Conservation (phyloP, 2,888 invertebrate species). For the Megastigmus dorsalis region DNA sequence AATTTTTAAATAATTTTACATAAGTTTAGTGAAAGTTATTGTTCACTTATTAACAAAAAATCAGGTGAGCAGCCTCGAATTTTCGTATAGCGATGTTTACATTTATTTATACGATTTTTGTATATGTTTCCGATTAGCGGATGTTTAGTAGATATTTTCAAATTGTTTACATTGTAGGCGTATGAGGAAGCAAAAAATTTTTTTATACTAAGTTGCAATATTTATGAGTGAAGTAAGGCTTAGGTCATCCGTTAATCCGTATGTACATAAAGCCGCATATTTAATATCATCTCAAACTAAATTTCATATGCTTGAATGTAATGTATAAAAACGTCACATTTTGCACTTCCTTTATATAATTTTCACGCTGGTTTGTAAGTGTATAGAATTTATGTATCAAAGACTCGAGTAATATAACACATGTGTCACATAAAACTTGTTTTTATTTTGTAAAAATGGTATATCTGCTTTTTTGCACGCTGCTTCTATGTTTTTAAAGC, state of each 20-base stretch:
- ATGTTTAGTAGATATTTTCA: slow-evolving; percentile 27
- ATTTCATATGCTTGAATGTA: slow-evolving; percentile 47
- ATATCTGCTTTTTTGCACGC: slow-evolving; percentile 46
- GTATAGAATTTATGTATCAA: slow-evolving; percentile 50
- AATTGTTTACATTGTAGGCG: slow-evolving; percentile 24
- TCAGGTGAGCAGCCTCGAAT: slow-evolving; percentile 45
- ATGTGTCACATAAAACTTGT: slow-evolving; percentile 41
- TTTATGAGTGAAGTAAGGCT: slow-evolving; percentile 27
- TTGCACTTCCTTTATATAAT: slow-evolving; percentile 40
- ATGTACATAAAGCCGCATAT: slow-evolving; percentile 45
- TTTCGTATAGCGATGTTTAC: slow-evolving; percentile 33
- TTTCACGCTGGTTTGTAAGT: slow-evolving; percentile 50
- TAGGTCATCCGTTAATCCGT: slow-evolving; percentile 37
- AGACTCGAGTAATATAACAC: slow-evolving; percentile 47
- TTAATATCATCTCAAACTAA: slow-evolving; percentile 42
- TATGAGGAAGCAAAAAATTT: slow-evolving; percentile 21
- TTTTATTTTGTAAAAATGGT: slow-evolving; percentile 42
- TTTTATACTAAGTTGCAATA: slow-evolving; percentile 37
- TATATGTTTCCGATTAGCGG: slow-evolving; percentile 36
- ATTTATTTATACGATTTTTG: slow-evolving; percentile 46
- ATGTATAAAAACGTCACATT: slow-evolving; percentile 41
- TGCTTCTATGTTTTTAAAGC: slow-evolving; percentile 31
- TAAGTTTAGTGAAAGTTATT: no score
- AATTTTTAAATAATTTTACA: no score
- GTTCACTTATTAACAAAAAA: no score